Evolutionary conservation across 2,888 invertebrate species (phyloP).

Genomic region (Anarsia innoxiella): DNA sequence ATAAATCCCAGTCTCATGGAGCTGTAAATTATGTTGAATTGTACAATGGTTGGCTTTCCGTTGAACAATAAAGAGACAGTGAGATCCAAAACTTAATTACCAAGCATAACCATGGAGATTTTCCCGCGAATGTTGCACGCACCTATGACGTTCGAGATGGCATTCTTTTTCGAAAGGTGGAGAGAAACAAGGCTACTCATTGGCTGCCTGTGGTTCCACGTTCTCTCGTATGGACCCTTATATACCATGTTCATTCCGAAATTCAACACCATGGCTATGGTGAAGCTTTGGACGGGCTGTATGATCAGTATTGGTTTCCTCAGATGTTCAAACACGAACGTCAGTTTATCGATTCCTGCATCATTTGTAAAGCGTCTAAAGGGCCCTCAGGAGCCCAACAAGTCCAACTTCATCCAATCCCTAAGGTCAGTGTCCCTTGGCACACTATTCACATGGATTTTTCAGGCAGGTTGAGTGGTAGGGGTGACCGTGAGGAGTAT

Average conservation of each 20-base stretch:
- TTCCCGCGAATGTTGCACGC: background rate
- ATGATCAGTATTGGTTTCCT: constrained; percentile 20
- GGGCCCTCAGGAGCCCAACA: constrained; percentile 8
- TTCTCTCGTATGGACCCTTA: constrained; percentile 15
- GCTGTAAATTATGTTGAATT: constrained; percentile 6
- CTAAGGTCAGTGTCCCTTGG: constrained; percentile 15
- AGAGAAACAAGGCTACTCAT: background rate
- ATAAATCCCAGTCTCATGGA: background rate
- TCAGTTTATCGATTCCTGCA: constrained; percentile 15
- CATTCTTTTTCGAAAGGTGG: constrained; percentile 5
- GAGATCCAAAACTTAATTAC: constrained; percentile 8
- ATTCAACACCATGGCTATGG: constrained; percentile 11
- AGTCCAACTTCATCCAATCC: constrained; percentile 11
- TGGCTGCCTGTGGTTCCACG: constrained; percentile 15
- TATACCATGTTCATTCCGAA: constrained; percentile 14
- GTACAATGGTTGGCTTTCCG: constrained; percentile 7
- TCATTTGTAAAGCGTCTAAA: constrained; percentile 12
- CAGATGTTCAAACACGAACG: constrained; percentile 14
- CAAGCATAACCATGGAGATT: background rate
- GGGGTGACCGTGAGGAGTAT: constrained; percentile 19
- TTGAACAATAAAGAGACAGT: constrained; percentile 10
- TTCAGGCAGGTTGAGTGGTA: constrained; percentile 19
- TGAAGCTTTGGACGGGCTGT: constrained; percentile 11
- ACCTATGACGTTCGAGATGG: constrained; percentile 7
- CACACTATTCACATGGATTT: constrained; percentile 19